Evolutionary conservation across 2,113 vertebrate genomes (phyloP).

Genomic region (Myotis yumanensis): DNA sequence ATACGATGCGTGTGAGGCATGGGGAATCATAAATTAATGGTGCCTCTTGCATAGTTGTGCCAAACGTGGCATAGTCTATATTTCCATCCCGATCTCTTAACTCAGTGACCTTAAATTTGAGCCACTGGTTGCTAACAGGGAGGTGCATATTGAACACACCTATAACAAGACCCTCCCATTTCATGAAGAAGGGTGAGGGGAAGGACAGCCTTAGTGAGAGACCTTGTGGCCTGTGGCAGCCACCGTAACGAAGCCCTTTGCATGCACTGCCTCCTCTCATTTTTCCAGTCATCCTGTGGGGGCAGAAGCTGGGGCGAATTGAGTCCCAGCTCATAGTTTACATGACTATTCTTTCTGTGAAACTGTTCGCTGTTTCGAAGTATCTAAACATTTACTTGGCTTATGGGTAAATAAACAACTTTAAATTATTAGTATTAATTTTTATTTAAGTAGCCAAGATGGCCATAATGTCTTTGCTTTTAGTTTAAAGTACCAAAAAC

Average conservation of each 20-base stretch:
- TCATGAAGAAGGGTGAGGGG: background rate
- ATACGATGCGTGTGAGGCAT: accelerated
- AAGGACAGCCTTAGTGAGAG: background rate
- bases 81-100: background rate
- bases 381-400: background rate
- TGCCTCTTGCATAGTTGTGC: background rate
- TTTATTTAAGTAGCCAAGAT: background rate
- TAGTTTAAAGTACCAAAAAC: background rate
- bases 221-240: accelerated
- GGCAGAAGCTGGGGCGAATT: background rate
- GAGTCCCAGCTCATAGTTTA: background rate
- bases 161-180: background rate
- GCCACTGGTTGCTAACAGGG: background rate
- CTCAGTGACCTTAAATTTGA: background rate
- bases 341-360: background rate
- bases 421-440: background rate
- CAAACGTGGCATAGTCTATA: background rate
- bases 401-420: background rate
- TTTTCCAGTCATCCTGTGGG: background rate
- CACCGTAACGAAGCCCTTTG: background rate
- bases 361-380: background rate
- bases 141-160: no score
- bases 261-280: accelerated
- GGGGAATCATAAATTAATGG: no score
- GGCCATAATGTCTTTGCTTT: background rate